Conservation (phyloP, 2,113 vertebrate genomes). For the Eidolon helvum region DNA sequence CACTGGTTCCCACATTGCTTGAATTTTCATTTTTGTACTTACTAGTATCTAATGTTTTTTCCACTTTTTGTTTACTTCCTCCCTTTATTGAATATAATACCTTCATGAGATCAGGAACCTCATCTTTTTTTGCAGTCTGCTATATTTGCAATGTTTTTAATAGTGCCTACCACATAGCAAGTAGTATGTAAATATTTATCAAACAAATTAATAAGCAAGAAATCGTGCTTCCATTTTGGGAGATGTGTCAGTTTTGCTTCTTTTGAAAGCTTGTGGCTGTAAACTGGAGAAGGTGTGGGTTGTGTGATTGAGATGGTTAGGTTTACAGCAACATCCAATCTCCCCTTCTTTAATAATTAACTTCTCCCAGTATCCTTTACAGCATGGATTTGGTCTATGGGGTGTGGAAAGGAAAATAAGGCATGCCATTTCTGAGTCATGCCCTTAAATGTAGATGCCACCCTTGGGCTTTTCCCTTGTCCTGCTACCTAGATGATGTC, state of each 20-base stretch:
- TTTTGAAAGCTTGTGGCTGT: not conserved
- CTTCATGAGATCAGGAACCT: not conserved
- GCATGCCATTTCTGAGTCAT: not conserved
- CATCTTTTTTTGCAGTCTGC: not conserved
- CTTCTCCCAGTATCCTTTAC: not conserved
- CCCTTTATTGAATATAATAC: not conserved
- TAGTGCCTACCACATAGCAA: not conserved
- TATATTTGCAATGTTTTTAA: not conserved
- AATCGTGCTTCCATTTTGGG: not conserved
- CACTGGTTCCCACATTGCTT: fast-evolving
- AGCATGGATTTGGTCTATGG: not conserved
- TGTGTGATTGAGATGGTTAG: not conserved
- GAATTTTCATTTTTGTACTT: not conserved
- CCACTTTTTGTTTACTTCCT: not conserved
- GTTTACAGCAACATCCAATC: not conserved
- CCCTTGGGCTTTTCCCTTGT: not conserved
- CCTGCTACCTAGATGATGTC: not conserved
- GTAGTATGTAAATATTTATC: not conserved
- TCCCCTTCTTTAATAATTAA: not conserved
- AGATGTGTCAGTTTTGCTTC: not conserved
- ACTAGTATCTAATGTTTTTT: not conserved
- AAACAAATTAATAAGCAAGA: not conserved
- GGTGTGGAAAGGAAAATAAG: not conserved
- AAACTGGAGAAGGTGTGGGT: not conserved
- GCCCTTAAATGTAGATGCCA: not conserved